These are phyloP conservation scores for Lumbricus terrestris DNA, from an alignment of 2,888 invertebrate species.

Conservation along the genomic window DNA sequence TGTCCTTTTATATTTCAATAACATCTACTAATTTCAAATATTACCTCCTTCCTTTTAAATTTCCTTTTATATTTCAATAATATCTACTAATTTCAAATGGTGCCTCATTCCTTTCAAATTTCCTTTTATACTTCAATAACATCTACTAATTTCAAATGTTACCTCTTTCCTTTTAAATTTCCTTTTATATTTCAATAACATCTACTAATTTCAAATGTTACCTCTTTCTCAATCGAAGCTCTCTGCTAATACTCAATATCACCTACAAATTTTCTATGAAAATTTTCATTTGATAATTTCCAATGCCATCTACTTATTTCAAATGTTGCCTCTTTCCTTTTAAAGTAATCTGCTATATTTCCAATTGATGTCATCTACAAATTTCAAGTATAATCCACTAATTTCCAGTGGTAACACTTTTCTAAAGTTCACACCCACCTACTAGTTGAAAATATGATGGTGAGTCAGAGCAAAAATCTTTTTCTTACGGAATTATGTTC, in stretches of 20 bases:
- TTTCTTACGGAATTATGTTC: slow-evolving; percentile 61
- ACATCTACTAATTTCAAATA: too few relatives aligned
- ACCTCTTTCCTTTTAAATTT: too few relatives aligned
- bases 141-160: too few relatives aligned
- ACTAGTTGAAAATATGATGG: background rate
- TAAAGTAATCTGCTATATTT: background rate
- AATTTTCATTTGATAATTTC: too few relatives aligned
- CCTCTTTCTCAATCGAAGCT: background rate
- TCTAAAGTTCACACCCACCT: background rate
- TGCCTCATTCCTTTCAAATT: too few relatives aligned
- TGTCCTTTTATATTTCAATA: background rate
- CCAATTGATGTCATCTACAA: too few relatives aligned
- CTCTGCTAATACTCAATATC: background rate
- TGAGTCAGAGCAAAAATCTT: background rate
- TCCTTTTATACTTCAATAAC: background rate
- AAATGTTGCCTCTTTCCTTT: too few relatives aligned
- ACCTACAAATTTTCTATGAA: too few relatives aligned
- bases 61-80: too few relatives aligned
- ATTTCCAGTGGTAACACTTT: too few relatives aligned
- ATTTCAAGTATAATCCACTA: background rate
- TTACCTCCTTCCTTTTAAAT: background rate
- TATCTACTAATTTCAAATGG: too few relatives aligned
- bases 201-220: background rate
- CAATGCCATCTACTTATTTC: too few relatives aligned
- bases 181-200: background rate